Evolutionary conservation across 35 echinoderm and acorn worm genomes (phyloP).

Genomic region (Strongylocentrotus purpuratus): DNA sequence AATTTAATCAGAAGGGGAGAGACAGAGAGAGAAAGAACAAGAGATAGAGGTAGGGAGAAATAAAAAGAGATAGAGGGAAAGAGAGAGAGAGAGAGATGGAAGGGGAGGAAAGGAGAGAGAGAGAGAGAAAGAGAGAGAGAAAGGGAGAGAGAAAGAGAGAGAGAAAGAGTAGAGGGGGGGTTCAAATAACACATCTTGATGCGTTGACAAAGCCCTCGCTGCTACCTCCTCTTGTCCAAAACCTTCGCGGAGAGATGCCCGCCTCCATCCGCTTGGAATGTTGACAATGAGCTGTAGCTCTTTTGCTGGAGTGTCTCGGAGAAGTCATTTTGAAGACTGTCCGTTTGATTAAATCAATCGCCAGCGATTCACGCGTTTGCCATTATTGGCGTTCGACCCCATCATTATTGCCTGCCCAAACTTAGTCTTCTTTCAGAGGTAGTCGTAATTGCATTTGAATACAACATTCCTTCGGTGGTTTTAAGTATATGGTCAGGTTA

Average conservation of each 20-base stretch:
- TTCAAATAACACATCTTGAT: neutral
- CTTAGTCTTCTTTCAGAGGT: neutral
- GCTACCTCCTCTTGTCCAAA: neutral
- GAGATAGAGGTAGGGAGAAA: too few relatives aligned
- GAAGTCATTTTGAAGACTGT: slow-evolving; percentile 11
- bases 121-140: too few relatives aligned
- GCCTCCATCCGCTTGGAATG: neutral
- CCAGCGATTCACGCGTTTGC: slow-evolving; percentile 29
- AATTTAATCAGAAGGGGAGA: too few relatives aligned
- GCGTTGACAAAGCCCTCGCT: neutral
- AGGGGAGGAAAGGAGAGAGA: too few relatives aligned
- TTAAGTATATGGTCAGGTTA: too few relatives aligned
- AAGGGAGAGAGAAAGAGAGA: too few relatives aligned
- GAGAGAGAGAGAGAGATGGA: too few relatives aligned
- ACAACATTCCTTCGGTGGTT: neutral
- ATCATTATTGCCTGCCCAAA: slow-evolving; percentile 12
- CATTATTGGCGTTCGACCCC: slow-evolving; percentile 20
- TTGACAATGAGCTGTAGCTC: neutral
- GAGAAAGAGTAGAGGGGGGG: neutral
- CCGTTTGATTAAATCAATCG: slow-evolving; percentile 46
- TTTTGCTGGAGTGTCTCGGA: neutral
- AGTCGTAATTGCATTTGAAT: neutral
- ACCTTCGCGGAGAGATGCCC: neutral
- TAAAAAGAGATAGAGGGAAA: too few relatives aligned
- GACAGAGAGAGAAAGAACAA: too few relatives aligned